Base-by-base conservation (phyloP, 2,888 invertebrate species). In the Drosophila anomalata region DNA sequence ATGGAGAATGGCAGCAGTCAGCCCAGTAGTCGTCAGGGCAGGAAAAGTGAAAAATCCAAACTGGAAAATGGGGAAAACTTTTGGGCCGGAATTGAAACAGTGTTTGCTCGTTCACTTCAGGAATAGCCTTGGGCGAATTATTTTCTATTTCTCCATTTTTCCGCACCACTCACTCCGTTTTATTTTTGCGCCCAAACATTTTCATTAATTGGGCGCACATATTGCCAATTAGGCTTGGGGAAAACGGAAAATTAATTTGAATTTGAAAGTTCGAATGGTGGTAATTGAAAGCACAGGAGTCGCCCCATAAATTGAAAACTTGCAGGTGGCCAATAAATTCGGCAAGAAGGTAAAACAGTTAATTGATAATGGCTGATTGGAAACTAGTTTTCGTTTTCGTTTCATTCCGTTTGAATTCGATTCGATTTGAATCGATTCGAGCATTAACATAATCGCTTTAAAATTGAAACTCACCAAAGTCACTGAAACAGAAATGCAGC, bases 371-470 rank as follows among this genome's bases (percentile, higher is more conserved):
- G 84, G 73, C 87, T 82, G 82, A 82, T 82, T 82, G 81, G 81
- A 87, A 82, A 82, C 82, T 87, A 75, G 82, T 82, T 82, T 79
- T 66, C 48, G 46, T 68, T 47, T 47, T 69, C 52, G 52, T 17
- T 54, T 56, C 46, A 6, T 46, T 29, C 24, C 36, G 36, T 11
- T 36, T 14, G n/a, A 7, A 39, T 39, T n/a, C 14, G 39, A 39
- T 3, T 31, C 33, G 33, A 36, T 17, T 56, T 36, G 11, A 41
- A 17, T 14, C 41, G 41, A 42, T 8, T 48, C 39, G 17, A 55
- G 17, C 79, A 83, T 83, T 83, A 83, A 84, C 87, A 87, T 83
- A 83, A 83, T 87, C 87, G 84, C 81, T 87, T 83, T 83, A 87
- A 83, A 83, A 87, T 87, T 82, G 81, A 86, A 86, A 78, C 82